phyloP scores from a whole-genome alignment of 2,797 vertebrate species.

The Liparis tanakae region DNA sequence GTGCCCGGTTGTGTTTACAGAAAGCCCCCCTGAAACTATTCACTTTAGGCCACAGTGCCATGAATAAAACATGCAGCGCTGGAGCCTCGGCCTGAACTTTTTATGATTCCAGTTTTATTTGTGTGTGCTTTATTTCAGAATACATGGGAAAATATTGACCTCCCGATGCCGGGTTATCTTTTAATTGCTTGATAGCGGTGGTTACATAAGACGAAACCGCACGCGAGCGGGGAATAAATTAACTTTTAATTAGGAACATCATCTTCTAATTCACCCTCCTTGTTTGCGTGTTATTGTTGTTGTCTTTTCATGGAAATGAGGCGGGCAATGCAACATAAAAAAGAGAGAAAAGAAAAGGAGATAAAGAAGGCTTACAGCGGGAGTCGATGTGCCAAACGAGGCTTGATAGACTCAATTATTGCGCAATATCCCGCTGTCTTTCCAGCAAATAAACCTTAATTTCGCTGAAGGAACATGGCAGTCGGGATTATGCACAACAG shows the following conservation, averaged over 20 bases:
- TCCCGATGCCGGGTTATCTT: conserved; percentile 60
- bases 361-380: conserved; percentile 1
- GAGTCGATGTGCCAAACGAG: conserved; percentile 10
- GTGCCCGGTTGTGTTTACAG: conserved; percentile 33
- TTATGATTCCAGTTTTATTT: conserved; percentile 52
- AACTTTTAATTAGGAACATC: conserved; percentile 73
- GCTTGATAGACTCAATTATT: conserved; percentile 22
- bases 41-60: conserved; percentile 44
- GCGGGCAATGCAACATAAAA: neutral
- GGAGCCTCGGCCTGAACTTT: conserved; percentile 35
- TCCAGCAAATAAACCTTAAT: conserved; percentile 28
- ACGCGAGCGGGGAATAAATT: conserved; percentile 61
- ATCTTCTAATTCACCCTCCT: conserved; percentile 60
- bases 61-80: conserved; percentile 58
- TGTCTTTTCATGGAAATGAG: conserved; percentile 39
- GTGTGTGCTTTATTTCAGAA: conserved; percentile 52
- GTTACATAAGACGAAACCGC: conserved; percentile 61
- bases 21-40: conserved; percentile 35
- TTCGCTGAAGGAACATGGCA: conserved; percentile 8
- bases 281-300: conserved; percentile 57
- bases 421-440: conserved; percentile 24
- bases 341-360: no score
- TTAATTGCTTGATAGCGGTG: conserved; percentile 66
- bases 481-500: conserved; percentile 8
- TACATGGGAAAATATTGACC: conserved; percentile 65